Conservation (phyloP, 2,888 invertebrate genomes). For the Cantharis rufa region DNA sequence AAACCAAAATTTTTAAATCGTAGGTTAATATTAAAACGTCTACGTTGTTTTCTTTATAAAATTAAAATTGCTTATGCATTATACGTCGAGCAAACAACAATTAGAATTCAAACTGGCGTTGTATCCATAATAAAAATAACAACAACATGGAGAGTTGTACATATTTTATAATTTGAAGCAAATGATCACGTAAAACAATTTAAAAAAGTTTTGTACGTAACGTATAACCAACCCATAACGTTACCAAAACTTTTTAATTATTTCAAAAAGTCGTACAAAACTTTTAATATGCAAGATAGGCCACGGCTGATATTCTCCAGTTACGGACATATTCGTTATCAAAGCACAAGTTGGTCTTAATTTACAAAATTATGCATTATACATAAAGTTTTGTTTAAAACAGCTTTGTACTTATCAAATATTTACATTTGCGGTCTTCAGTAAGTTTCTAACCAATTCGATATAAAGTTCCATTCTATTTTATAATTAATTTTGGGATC, state of each 20-base stretch:
- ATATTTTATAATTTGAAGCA: neutral
- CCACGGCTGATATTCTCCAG: neutral
- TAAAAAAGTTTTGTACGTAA: neutral
- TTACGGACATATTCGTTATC: neutral
- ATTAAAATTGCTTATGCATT: neutral
- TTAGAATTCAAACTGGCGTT: neutral
- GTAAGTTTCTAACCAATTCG: neutral
- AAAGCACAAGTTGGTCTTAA: conserved; percentile 4
- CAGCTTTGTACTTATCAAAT: conserved; percentile 4
- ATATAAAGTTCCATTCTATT: neutral
- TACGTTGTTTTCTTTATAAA: neutral
- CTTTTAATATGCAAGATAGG: conserved; percentile 2
- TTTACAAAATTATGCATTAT: conserved; percentile 2
- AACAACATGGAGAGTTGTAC: neutral
- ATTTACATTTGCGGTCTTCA: conserved; percentile 1
- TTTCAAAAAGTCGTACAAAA: neutral
- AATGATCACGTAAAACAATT: neutral
- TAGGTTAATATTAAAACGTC: neutral
- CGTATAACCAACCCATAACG: neutral
- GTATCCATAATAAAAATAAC: neutral
- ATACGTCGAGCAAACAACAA: neutral
- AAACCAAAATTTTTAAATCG: neutral
- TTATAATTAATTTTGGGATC: neutral
- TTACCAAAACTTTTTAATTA: neutral
- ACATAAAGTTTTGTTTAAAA: conserved; percentile 4